These are phyloP conservation scores for Apotomis betuletana DNA, from an alignment of 2,888 invertebrate genomes.

Conservation along the genomic window DNA sequence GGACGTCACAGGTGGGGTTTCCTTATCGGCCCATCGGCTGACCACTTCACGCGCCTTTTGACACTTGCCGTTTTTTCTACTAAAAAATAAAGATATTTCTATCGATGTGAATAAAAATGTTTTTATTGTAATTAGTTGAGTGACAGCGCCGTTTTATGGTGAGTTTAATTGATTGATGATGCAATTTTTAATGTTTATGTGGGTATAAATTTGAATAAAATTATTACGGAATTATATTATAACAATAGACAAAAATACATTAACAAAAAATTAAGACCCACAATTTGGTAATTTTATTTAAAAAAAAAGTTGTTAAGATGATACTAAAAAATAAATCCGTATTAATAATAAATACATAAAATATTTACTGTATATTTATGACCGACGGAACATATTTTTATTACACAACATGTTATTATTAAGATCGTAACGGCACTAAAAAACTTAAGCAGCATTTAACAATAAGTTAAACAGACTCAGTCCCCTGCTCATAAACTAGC, in stretches of 20 bases:
- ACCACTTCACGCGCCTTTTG: conserved; percentile 74
- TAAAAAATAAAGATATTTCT: conserved; percentile 38
- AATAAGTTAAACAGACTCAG: conserved; percentile 24
- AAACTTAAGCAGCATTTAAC: conserved; percentile 27
- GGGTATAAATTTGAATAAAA: background rate
- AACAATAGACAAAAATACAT: too few species aligned
- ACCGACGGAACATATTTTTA: conserved; percentile 29
- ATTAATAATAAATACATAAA: conserved; percentile 9
- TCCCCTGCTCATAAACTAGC: conserved; percentile 59
- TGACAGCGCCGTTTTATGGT: conserved; percentile 30
- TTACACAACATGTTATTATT: conserved; percentile 28
- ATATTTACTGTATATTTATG: conserved; percentile 2
- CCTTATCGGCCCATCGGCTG: conserved; percentile 67
- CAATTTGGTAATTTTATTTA: too few species aligned
- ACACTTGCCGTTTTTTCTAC: conserved; percentile 62
- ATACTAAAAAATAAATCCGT: background rate
- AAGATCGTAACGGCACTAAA: conserved; percentile 19
- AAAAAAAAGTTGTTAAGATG: background rate
- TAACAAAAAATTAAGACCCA: background rate
- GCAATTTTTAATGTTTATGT: background rate
- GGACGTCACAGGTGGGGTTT: conserved; percentile 64
- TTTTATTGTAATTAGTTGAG: conserved; percentile 60
- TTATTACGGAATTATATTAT: background rate
- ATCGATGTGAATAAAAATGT: conserved; percentile 50
- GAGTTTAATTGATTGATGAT: conserved; percentile 28